A percentile compares a stretch with the other conserved stretches of the same genome.
These are phyloP conservation scores for Onychomys arenicola DNA, from an alignment of 2,797 vertebrate species.

Conservation along the genomic window DNA sequence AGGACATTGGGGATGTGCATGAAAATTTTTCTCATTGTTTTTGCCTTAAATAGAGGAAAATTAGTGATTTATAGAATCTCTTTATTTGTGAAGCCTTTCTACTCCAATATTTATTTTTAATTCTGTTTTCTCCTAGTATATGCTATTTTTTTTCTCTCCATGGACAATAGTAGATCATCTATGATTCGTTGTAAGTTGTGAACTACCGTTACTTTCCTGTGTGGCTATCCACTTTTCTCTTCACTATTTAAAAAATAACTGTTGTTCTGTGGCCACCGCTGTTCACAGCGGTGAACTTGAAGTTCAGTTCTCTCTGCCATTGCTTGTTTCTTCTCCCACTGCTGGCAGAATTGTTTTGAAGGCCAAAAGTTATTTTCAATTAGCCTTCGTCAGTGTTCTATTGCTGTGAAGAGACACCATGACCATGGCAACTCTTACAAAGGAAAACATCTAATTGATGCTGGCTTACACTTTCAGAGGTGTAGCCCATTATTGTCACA, in stretches of 20 bases:
- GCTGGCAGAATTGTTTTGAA: slow-evolving; percentile 34
- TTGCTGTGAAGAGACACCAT: not conserved
- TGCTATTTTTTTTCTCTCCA: slow-evolving; percentile 28
- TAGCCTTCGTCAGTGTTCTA: not conserved
- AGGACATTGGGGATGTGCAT: not conserved
- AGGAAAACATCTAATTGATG: not conserved
- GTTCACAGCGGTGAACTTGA: not conserved
- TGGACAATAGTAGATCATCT: not conserved
- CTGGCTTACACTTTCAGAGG: not conserved
- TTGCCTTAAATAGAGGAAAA: slow-evolving; percentile 37
- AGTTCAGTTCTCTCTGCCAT: not conserved
- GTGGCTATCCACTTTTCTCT: slow-evolving; percentile 43
- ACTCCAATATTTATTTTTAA: slow-evolving; percentile 23
- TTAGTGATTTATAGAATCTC: not conserved
- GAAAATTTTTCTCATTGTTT: not conserved
- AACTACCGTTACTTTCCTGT: slow-evolving; percentile 42
- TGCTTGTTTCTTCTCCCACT: not conserved
- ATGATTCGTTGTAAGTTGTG: not conserved
- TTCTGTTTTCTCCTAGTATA: slow-evolving; percentile 4
- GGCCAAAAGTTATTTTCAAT: slow-evolving; percentile 31
- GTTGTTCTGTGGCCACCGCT: slow-evolving; percentile 17
- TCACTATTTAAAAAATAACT: slow-evolving; percentile 38
- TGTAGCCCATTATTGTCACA: too few relatives aligned
- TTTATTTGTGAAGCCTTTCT: not conserved
- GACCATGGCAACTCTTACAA: not conserved